These are phyloP conservation scores for Phyllotreta cruciferae DNA, from an alignment of 2,888 invertebrate species.

Conservation along the genomic window DNA sequence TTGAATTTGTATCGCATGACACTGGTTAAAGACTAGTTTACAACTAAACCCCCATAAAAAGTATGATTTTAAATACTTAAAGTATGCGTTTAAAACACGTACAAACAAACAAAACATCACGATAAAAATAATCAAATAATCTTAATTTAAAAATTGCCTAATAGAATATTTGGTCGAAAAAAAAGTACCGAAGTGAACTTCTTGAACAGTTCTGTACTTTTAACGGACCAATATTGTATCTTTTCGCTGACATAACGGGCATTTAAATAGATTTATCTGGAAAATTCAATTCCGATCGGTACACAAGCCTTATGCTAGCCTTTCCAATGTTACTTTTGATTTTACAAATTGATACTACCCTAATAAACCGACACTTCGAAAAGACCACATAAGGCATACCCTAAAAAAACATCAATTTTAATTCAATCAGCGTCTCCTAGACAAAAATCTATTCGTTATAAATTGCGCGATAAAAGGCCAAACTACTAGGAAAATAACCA, in stretches of 20 bases:
- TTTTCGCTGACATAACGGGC: too few relatives aligned
- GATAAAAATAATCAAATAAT: background rate
- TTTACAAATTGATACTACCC: background rate
- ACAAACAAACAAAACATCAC: slow-evolving; percentile 4
- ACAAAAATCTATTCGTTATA: slow-evolving; percentile 52
- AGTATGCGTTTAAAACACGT: slow-evolving; percentile 13
- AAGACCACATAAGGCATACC: background rate
- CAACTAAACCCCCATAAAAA: slow-evolving; percentile 19
- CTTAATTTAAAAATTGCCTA: too few relatives aligned
- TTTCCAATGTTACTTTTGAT: too few relatives aligned
- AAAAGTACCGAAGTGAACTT: too few relatives aligned
- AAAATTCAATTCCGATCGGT: too few relatives aligned
- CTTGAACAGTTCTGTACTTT: too few relatives aligned
- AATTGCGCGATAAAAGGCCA: slow-evolving; percentile 72
- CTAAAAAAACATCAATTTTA: background rate
- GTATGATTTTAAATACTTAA: slow-evolving; percentile 5
- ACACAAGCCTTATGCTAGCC: too few relatives aligned
- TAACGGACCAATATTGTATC: too few relatives aligned
- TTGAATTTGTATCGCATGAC: slow-evolving; percentile 17
- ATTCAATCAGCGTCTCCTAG: slow-evolving; percentile 34
- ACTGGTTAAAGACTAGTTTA: slow-evolving; percentile 20
- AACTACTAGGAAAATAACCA: slow-evolving; percentile 66
- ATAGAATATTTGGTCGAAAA: too few relatives aligned
- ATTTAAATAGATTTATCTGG: too few relatives aligned
- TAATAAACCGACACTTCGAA: background rate